Percentiles rank a stretch among this genome's conserved stretches.
phyloP scores from a whole-genome alignment of 2,888 invertebrate genomes.

The Cephonodes hylas region DNA sequence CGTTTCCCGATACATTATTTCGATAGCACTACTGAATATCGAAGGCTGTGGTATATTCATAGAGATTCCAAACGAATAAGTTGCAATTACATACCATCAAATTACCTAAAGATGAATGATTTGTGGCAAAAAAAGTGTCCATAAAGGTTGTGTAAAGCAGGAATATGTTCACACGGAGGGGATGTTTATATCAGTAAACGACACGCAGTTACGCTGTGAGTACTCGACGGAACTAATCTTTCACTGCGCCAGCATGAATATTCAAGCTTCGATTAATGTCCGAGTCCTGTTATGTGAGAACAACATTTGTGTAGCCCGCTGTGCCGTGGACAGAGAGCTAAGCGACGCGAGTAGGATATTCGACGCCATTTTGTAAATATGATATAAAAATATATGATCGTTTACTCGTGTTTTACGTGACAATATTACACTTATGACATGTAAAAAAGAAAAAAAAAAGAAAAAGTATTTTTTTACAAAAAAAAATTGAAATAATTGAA shows the following conservation, averaged over 20 bases:
- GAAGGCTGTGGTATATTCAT: too few species aligned
- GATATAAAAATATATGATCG: too few species aligned
- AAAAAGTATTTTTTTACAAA: too few species aligned
- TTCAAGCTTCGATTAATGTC: conserved; percentile 53
- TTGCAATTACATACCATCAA: too few species aligned
- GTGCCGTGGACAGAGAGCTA: conserved; percentile 35
- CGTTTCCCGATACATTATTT: too few species aligned
- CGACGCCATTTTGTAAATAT: conserved; percentile 23
- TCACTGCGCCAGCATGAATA: conserved; percentile 51
- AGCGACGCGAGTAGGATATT: background rate
- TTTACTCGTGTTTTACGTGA: too few species aligned
- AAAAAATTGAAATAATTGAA: too few species aligned
- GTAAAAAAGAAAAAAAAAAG: too few species aligned
- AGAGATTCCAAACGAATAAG: too few species aligned
- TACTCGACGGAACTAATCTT: conserved; percentile 50
- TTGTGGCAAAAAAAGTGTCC: background rate
- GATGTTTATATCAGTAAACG: background rate
- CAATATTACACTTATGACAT: too few species aligned
- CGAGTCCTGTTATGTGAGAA: conserved; percentile 40
- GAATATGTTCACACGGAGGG: background rate
- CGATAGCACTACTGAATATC: too few species aligned
- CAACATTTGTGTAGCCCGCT: conserved; percentile 44
- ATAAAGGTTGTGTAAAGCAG: conserved; percentile 6
- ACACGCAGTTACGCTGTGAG: conserved; percentile 25
- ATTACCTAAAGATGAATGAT: background rate